A percentile compares a stretch with the other conserved stretches of the same genome.
These are phyloP conservation scores for Hirudo medicinalis DNA, from an alignment of 1,140 invertebrate genomes.

Conservation along the genomic window DNA sequence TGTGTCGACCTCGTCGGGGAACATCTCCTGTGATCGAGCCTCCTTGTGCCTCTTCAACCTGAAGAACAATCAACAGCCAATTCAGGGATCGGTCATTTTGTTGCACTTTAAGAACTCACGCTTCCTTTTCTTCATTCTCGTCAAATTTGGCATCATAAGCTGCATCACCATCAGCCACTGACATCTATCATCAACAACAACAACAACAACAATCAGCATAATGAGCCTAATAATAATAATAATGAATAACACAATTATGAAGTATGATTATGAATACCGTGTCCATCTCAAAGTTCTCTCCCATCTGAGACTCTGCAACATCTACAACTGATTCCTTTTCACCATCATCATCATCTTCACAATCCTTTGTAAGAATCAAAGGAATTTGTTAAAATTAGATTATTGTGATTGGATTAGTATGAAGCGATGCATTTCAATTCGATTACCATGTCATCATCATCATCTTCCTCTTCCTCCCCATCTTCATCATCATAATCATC, in stretches of 20 bases:
- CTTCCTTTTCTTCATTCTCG: constrained; percentile 48
- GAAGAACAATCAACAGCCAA: background rate
- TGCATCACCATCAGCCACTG: constrained; percentile 30
- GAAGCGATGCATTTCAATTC: background rate
- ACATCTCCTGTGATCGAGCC: constrained; percentile 68
- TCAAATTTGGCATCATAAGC: constrained; percentile 43
- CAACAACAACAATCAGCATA: background rate
- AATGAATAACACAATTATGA: background rate
- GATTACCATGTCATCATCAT: background rate
- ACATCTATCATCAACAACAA: constrained; percentile 23
- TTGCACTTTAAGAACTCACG: constrained; percentile 21
- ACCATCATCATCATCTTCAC: constrained; percentile 23
- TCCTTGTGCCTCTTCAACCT: constrained; percentile 46
- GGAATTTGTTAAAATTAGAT: background rate
- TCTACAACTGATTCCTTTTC: constrained; percentile 23
- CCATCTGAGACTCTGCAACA: constrained; percentile 24
- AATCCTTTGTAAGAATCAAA: background rate
- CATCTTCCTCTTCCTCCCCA: background rate
- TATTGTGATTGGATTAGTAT: background rate
- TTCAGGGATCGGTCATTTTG: constrained; percentile 32
- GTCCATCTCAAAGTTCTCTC: constrained; percentile 23
- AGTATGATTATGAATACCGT: background rate
- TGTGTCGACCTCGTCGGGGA: constrained; percentile 96
- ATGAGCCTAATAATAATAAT: no score
- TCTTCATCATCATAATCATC: constrained; percentile 33